These are phyloP conservation scores for Scaptodrosophila lebanonensis DNA, from an alignment of 1,140 invertebrate genomes.

Conservation along the genomic window DNA sequence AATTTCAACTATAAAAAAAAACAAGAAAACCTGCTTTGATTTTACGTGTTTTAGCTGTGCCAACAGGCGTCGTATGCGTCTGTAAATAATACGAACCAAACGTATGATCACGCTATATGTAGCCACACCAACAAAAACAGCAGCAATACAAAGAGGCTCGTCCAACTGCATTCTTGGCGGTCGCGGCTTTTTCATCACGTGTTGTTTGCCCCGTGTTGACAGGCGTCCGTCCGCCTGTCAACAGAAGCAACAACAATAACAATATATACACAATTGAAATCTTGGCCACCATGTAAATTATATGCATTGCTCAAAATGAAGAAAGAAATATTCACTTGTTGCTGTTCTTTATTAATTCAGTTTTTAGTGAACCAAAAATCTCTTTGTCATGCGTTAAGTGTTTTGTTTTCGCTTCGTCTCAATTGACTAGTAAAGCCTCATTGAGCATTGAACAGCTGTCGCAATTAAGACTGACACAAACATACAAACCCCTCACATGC, in stretches of 20 bases:
- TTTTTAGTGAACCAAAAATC: conserved; percentile 1
- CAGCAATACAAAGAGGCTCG: conserved; percentile 49
- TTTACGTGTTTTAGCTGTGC: no score
- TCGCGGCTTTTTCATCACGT: conserved; percentile 40
- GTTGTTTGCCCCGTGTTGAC: conserved; percentile 9
- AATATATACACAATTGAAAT: conserved; percentile 10
- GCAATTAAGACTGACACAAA: no score
- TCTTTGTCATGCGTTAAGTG: conserved; percentile 40
- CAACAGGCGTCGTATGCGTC: conserved; percentile 2
- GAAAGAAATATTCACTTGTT: conserved; percentile 11
- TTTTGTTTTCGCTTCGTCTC: conserved; percentile 55
- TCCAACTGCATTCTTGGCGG: conserved; percentile 63
- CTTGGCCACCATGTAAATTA: no score
- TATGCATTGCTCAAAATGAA: conserved; percentile 3
- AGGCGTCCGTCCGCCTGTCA: background rate
- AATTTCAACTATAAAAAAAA: conserved; percentile 8
- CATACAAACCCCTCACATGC: no score
- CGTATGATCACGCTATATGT: background rate
- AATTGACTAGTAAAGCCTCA: conserved; percentile 28
- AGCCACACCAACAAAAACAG: no score
- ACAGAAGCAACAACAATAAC: conserved; percentile 24
- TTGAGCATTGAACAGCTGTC: conserved; percentile 23
- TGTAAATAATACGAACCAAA: background rate
- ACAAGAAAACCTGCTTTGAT: conserved; percentile 27
- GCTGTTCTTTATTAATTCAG: conserved; percentile 13